These are phyloP conservation scores for Pagetopsis macropterus DNA, from an alignment of 2,797 vertebrate genomes.

Conservation along the genomic window DNA sequence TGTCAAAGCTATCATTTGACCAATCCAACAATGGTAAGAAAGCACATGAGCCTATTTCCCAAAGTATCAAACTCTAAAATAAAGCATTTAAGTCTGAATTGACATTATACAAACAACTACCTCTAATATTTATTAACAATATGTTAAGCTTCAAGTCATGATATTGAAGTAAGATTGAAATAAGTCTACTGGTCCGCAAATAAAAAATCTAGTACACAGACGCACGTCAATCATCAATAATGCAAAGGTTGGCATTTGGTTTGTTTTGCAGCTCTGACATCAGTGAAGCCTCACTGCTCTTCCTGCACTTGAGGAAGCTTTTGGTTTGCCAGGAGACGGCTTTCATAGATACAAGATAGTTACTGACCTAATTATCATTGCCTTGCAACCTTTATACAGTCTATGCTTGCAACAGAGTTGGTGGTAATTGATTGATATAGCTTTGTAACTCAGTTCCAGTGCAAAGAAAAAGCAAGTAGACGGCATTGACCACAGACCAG, in stretches of 20 bases:
- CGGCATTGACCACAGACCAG: too few relatives aligned
- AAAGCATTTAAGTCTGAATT: not conserved
- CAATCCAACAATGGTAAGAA: not conserved
- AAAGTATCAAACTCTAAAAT: not conserved
- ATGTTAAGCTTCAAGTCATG: not conserved
- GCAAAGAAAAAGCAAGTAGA: too few relatives aligned
- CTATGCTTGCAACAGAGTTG: too few relatives aligned
- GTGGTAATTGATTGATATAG: too few relatives aligned
- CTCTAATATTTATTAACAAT: not conserved
- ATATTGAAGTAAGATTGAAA: not conserved
- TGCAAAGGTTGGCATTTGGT: conserved; percentile 73
- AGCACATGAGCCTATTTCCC: not conserved
- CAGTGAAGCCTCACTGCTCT: conserved; percentile 61
- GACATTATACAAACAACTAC: not conserved
- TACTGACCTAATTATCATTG: too few relatives aligned
- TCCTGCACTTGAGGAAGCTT: conserved; percentile 28
- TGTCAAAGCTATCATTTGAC: not conserved
- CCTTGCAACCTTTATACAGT: too few relatives aligned
- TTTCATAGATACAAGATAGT: too few relatives aligned
- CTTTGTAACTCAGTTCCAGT: too few relatives aligned
- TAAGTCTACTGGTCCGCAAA: conserved; percentile 13
- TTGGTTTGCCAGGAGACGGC: not conserved
- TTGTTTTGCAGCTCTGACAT: conserved; percentile 47
- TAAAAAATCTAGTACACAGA: conserved; percentile 28
- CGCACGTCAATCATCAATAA: conserved; percentile 69